Evolutionary conservation across 2,113 vertebrate genomes (phyloP).

Genomic region (Elachura formosa): DNA sequence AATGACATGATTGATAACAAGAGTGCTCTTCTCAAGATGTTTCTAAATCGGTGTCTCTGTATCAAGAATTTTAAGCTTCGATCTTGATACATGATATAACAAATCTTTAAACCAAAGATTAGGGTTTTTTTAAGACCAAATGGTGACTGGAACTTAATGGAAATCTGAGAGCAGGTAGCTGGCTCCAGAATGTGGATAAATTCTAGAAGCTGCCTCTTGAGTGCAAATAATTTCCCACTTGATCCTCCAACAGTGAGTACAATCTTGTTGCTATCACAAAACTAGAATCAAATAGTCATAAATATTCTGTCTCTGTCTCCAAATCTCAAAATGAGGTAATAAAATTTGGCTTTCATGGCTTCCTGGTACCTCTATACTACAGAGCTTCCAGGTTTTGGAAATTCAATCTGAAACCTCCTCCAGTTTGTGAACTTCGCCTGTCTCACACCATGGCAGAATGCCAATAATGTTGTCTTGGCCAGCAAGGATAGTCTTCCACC

Average conservation of each 20-base stretch:
- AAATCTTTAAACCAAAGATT: slow-evolving; percentile 37
- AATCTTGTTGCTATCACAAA: not conserved
- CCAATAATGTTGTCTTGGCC: not conserved
- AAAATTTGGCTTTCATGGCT: not conserved
- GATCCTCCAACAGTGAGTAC: not conserved
- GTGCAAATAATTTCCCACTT: not conserved
- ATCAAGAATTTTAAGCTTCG: slow-evolving; percentile 59
- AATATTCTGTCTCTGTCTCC: not conserved
- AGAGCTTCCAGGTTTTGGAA: not conserved
- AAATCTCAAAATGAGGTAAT: not conserved
- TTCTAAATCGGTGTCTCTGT: slow-evolving; percentile 69
- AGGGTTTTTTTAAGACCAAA: slow-evolving; percentile 38
- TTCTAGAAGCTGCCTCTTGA: not conserved
- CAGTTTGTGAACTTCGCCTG: not conserved
- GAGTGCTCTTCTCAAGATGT: slow-evolving; percentile 72
- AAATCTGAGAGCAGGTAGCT: slow-evolving; percentile 35
- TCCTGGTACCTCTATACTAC: not conserved
- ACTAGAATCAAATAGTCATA: not conserved
- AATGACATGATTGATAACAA: slow-evolving; percentile 76
- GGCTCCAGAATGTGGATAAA: not conserved
- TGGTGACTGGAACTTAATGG: slow-evolving; percentile 31
- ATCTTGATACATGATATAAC: slow-evolving; percentile 50
- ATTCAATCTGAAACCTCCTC: not conserved
- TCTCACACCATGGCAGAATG: not conserved
- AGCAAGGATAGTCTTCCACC: not conserved